Evolutionary conservation across 2,888 invertebrate species (phyloP).

Genomic region (Apotomis turbidana): DNA sequence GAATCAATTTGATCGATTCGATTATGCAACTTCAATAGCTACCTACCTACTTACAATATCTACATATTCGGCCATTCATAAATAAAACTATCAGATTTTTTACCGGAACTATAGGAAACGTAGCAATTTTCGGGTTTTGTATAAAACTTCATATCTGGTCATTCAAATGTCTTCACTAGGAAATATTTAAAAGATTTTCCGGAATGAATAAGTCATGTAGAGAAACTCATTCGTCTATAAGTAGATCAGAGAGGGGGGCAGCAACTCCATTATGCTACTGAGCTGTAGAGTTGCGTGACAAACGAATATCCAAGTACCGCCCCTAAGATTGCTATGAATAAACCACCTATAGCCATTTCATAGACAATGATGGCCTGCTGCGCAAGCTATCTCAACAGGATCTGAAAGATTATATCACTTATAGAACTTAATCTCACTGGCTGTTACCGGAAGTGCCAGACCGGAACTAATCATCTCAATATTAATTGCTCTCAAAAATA

Average conservation of each 20-base stretch:
- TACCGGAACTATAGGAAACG: background rate
- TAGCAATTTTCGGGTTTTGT: background rate
- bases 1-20: background rate
- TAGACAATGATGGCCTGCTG: background rate
- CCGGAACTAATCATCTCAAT: slow-evolving; percentile 16
- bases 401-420: slow-evolving; percentile 12
- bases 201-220: slow-evolving; percentile 28
- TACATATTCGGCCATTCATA: background rate
- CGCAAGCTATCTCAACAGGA: slow-evolving; percentile 6
- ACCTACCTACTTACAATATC: background rate
- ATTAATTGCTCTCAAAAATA: background rate
- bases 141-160: background rate
- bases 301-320: slow-evolving; percentile 30
- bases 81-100: background rate
- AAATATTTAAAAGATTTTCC: slow-evolving; percentile 5
- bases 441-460: slow-evolving; percentile 17
- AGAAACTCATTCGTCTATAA: slow-evolving; percentile 18
- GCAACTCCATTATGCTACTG: slow-evolving; percentile 16
- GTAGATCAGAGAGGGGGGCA: slow-evolving; percentile 4
- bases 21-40: slow-evolving; percentile 2
- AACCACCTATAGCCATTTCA: background rate
- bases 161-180: background rate
- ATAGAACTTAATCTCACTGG: background rate
- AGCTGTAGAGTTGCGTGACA: slow-evolving; percentile 28
- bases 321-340: slow-evolving; percentile 9